phyloP scores from a whole-genome alignment of 1,140 invertebrate species.

The Grapholita molesta region DNA sequence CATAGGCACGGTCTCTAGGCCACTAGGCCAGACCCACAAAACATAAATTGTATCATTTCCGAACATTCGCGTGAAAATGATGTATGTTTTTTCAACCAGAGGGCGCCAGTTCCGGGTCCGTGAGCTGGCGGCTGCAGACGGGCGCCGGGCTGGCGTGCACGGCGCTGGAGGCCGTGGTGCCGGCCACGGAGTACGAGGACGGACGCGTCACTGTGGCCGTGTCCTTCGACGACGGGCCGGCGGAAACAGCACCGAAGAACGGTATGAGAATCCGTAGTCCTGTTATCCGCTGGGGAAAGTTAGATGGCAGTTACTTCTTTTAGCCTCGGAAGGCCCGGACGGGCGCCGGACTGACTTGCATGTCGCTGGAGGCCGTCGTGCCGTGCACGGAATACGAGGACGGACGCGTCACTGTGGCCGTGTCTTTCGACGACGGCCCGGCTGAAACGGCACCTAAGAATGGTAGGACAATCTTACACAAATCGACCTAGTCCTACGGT shows the following conservation, averaged over 20 bases:
- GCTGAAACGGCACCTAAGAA: conserved; percentile 7
- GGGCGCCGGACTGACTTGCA: conserved; percentile 27
- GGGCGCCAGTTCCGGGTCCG: conserved; percentile 26
- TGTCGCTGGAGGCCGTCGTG: not conserved
- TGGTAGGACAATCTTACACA: not conserved
- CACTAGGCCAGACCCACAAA: no score
- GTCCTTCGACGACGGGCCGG: conserved; percentile 36
- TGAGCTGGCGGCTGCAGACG: conserved; percentile 36
- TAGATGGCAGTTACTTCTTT: no score
- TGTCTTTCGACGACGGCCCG: conserved; percentile 38
- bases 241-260: not conserved
- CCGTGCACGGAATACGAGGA: conserved; percentile 31
- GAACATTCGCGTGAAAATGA: no score
- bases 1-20: no score
- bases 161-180: not conserved
- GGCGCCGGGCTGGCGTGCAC: conserved; percentile 27
- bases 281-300: no score
- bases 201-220: conserved; percentile 36
- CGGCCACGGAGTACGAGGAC: conserved; percentile 31
- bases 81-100: conserved; percentile 35
- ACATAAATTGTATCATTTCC: no score
- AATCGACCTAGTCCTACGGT: no score
- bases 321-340: no score
- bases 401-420: conserved; percentile 32
- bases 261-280: not conserved